These are phyloP conservation scores for Myiagra hebetior DNA, from an alignment of 2,113 vertebrate genomes.

Conservation along the genomic window DNA sequence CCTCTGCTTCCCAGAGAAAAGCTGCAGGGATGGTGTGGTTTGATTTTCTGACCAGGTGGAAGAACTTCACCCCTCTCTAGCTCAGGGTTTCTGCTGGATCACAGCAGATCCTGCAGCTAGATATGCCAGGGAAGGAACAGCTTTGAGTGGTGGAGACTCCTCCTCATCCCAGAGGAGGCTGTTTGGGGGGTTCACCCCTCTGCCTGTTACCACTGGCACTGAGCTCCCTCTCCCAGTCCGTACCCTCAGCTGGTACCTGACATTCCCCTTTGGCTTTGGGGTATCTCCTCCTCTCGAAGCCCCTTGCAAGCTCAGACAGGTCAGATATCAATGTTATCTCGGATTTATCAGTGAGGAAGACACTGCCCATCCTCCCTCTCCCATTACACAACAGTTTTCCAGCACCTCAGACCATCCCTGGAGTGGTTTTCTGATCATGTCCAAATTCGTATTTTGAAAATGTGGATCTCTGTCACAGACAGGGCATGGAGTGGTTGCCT, in stretches of 20 bases:
- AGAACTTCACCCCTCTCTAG: not conserved
- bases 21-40: not conserved
- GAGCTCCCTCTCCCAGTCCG: not conserved
- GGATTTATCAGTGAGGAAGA: not conserved
- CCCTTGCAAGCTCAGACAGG: not conserved
- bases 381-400: not conserved
- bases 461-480: accelerated
- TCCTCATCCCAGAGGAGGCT: not conserved
- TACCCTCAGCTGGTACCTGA: not conserved
- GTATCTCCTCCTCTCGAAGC: not conserved
- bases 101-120: not conserved
- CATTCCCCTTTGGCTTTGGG: not conserved
- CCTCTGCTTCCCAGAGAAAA: not conserved
- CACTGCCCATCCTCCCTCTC: not conserved
- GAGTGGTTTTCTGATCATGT: not conserved
- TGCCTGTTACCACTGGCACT: not conserved
- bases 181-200: not conserved
- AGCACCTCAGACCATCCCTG: not conserved
- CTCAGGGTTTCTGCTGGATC: not conserved
- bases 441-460: not conserved
- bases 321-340: not conserved
- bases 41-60: not conserved
- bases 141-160: not conserved
- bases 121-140: not conserved
- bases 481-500: not conserved